These are phyloP conservation scores for Abrostola tripartita DNA, from an alignment of 2,888 invertebrate species.

Conservation along the genomic window DNA sequence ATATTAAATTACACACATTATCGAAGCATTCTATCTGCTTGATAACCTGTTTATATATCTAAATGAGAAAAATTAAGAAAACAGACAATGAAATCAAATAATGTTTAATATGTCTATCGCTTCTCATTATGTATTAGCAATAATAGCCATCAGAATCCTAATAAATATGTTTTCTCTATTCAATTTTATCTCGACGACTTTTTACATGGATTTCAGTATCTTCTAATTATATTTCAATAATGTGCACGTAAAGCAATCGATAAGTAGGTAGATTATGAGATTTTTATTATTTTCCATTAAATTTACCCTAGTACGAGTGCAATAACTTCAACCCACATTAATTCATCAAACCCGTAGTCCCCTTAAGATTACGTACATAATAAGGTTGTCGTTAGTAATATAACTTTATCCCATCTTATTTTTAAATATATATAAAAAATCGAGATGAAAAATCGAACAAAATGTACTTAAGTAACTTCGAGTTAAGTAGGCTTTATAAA, in stretches of 20 bases:
- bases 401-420: slow-evolving; percentile 80
- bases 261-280: slow-evolving; percentile 43
- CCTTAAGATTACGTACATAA: slow-evolving; percentile 73
- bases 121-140: slow-evolving; percentile 11
- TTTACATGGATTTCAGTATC: slow-evolving; percentile 28
- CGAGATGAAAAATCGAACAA: slow-evolving; percentile 84
- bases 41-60: slow-evolving; percentile 18
- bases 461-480: slow-evolving; percentile 88
- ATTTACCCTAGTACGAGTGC: slow-evolving; percentile 66
- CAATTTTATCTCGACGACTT: slow-evolving; percentile 39
- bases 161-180: slow-evolving; percentile 13
- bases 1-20: background rate
- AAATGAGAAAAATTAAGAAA: slow-evolving; percentile 20
- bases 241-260: slow-evolving; percentile 40
- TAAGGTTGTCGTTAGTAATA: slow-evolving; percentile 85
- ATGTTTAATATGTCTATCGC: slow-evolving; percentile 5
- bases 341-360: slow-evolving; percentile 70
- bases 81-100: slow-evolving; percentile 15
- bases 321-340: slow-evolving; percentile 67
- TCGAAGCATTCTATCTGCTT: slow-evolving; percentile 15
- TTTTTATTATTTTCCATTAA: slow-evolving; percentile 55
- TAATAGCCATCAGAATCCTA: slow-evolving; percentile 7
- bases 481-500: slow-evolving; percentile 88
- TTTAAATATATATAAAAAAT: slow-evolving; percentile 71
- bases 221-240: slow-evolving; percentile 34